Percentiles rank a stretch among this genome's conserved stretches.
Conservation (phyloP, 1,140 invertebrate species). For the Zophobas atratus region DNA sequence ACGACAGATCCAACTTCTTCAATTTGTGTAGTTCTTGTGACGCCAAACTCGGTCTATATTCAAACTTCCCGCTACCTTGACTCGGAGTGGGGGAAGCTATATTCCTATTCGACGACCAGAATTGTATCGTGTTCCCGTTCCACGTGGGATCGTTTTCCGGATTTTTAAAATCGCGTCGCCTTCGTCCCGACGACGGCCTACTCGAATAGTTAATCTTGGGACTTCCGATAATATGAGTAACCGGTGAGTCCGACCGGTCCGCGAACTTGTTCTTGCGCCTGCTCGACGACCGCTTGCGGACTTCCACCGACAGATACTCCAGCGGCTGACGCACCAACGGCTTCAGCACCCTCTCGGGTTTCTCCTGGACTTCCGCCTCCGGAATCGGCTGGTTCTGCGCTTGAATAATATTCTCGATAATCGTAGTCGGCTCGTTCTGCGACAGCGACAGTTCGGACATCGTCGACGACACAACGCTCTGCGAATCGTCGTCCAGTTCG, state of each 20-base stretch:
- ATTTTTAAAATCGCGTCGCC: conserved; percentile 59
- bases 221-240: conserved; percentile 71
- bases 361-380: conserved; percentile 66
- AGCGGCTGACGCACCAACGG: conserved; percentile 77
- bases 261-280: conserved; percentile 75
- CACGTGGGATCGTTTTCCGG: conserved; percentile 67
- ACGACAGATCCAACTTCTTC: conserved; percentile 85
- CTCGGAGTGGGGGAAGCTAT: conserved; percentile 71
- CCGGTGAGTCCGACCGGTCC: conserved; percentile 76
- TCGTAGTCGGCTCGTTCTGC: conserved; percentile 72
- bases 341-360: conserved; percentile 68
- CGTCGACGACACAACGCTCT: conserved; percentile 80
- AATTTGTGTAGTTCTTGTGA: conserved; percentile 86
- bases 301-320: conserved; percentile 76
- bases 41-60: conserved; percentile 81
- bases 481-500: conserved; percentile 76
- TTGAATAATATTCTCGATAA: conserved; percentile 68
- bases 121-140: conserved; percentile 78
- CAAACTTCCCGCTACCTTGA: conserved; percentile 69
- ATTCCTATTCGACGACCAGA: conserved; percentile 73
- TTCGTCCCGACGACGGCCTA: conserved; percentile 71
- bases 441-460: conserved; percentile 79
- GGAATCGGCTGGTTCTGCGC: conserved; percentile 69
- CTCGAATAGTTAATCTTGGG: conserved; percentile 74
- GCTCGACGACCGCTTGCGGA: conserved; percentile 75